These are phyloP conservation scores for Euspilapteryx auroguttella DNA, from an alignment of 2,888 invertebrate species.

Conservation along the genomic window DNA sequence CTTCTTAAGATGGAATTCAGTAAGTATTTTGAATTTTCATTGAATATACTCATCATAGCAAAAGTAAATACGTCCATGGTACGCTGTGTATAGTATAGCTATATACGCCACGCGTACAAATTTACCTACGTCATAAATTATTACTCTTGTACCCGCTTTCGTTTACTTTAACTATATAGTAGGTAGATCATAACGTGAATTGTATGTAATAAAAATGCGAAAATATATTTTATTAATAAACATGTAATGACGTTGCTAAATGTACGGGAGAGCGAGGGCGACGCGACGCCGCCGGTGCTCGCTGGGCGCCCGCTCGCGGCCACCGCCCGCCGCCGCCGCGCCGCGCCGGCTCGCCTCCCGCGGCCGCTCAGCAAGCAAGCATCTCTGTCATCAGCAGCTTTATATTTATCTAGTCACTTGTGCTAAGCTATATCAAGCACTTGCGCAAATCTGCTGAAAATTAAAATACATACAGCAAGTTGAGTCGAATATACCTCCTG, in stretches of 20 bases:
- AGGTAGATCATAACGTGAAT: constrained; percentile 61
- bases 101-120: constrained; percentile 45
- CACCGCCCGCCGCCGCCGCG: not conserved
- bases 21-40: constrained; percentile 14
- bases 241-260: constrained; percentile 32
- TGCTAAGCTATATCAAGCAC: no score
- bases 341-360: no score
- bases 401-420: no score
- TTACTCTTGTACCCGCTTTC: constrained; percentile 50
- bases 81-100: constrained; percentile 50
- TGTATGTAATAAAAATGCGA: constrained; percentile 61
- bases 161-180: constrained; percentile 49
- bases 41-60: constrained; percentile 14
- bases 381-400: no score
- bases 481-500: constrained; percentile 15
- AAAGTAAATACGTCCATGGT: constrained; percentile 56
- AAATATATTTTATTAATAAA: constrained; percentile 62
- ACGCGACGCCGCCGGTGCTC: constrained; percentile 51
- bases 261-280: constrained; percentile 16
- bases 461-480: no score
- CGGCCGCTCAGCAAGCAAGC: no score
- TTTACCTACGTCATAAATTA: constrained; percentile 44
- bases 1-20: not conserved
- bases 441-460: no score
- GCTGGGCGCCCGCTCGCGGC: not conserved